Percentiles rank a stretch among this genome's conserved stretches.
phyloP scores from a whole-genome alignment of 2,113 vertebrate species.

The Smithornis capensis region DNA sequence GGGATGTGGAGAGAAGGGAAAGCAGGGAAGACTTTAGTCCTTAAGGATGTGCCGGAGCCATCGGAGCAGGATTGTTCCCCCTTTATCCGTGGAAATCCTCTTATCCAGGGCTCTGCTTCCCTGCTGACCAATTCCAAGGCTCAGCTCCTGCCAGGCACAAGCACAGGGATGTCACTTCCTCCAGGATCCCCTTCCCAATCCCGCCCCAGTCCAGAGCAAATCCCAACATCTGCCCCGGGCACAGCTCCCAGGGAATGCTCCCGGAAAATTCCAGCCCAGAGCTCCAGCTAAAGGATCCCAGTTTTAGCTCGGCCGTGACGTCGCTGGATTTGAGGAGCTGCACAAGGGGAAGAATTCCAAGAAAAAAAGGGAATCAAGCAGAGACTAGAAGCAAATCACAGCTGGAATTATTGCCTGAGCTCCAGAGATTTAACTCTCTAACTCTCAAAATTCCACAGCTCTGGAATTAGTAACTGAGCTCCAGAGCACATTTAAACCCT shows the following conservation, averaged over 20 bases:
- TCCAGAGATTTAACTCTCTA: background rate
- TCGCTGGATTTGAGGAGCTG: background rate
- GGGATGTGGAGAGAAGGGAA: background rate
- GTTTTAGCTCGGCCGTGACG: background rate
- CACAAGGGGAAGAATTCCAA: background rate
- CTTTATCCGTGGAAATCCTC: background rate
- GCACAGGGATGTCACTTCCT: background rate
- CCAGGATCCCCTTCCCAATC: background rate
- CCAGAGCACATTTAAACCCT: background rate
- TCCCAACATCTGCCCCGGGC: background rate
- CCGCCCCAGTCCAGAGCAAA: background rate
- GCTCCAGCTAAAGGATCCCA: background rate
- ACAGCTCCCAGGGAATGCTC: background rate
- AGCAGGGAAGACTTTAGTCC: background rate
- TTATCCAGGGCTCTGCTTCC: background rate
- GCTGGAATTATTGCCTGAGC: background rate
- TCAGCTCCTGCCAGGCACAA: slow-evolving; percentile 4
- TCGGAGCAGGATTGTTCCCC: background rate
- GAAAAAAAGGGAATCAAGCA: background rate
- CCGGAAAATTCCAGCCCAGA: background rate
- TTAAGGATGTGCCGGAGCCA: background rate
- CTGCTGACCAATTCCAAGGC: background rate
- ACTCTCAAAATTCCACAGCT: background rate
- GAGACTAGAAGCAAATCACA: background rate
- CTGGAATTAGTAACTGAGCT: background rate